Conservation (phyloP, 30 jellyfish, hydroid and myxozoan species). For the Mastigias papua region DNA sequence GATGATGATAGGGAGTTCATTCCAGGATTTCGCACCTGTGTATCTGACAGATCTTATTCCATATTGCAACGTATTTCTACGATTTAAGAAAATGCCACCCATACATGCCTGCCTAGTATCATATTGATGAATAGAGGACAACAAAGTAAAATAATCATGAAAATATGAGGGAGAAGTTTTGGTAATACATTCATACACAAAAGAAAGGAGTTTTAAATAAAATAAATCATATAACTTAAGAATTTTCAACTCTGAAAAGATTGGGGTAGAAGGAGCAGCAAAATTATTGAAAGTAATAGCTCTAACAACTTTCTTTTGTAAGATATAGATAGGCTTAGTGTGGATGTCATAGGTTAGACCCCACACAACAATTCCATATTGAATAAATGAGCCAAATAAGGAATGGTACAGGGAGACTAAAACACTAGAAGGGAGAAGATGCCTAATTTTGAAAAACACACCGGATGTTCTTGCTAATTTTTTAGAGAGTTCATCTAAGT, state of each 20-base stretch:
- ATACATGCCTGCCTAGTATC: not conserved
- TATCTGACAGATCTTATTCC: conserved; percentile 14
- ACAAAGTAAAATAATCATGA: not conserved
- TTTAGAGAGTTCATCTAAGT: not conserved
- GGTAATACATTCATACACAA: conserved; percentile 29
- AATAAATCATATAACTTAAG: conserved; percentile 27
- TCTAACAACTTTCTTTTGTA: conserved; percentile 49
- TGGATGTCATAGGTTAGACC: not conserved
- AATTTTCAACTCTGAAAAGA: not conserved
- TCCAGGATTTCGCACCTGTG: not conserved
- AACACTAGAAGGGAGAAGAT: not conserved
- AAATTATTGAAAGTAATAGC: conserved; percentile 33
- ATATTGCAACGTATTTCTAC: not conserved
- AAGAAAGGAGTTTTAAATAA: conserved; percentile 11
- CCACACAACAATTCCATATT: conserved; percentile 3
- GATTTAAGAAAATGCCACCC: conserved; percentile 8
- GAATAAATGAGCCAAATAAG: not conserved
- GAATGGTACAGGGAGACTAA: not conserved
- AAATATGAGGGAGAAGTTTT: not conserved
- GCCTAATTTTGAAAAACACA: not conserved
- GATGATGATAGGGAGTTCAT: not conserved
- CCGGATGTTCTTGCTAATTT: not conserved
- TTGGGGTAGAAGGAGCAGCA: conserved; percentile 36
- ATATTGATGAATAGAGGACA: not conserved
- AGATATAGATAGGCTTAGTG: conserved; percentile 22